phyloP scores from a whole-genome alignment of 2,113 vertebrate species.

The Nerophis lumbriciformis region DNA sequence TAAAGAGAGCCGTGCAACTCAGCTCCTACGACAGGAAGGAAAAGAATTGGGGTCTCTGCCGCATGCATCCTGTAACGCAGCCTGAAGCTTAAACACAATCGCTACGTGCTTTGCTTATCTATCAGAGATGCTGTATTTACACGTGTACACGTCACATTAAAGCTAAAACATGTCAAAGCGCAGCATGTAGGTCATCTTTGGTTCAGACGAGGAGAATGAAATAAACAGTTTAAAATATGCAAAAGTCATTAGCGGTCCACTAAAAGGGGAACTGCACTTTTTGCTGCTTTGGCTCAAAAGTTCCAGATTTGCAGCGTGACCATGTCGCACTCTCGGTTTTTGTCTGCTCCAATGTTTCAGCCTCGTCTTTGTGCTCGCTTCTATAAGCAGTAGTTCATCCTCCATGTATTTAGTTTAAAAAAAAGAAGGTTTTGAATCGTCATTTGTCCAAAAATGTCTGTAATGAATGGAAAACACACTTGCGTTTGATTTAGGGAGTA shows the following conservation, averaged over 20 bases:
- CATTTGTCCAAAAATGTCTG: no score
- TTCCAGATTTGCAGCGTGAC: no score
- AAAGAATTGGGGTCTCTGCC: slow-evolving; percentile 38
- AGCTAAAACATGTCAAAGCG: background rate
- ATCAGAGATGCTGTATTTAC: background rate
- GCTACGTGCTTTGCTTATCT: background rate
- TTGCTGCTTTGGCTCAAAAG: no score
- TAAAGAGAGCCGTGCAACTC: slow-evolving; percentile 26
- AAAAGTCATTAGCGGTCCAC: background rate
- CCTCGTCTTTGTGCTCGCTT: no score
- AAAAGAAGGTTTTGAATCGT: no score
- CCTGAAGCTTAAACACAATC: slow-evolving; percentile 17
- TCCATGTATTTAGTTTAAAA: no score
- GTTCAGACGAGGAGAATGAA: background rate
- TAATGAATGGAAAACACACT: no score
- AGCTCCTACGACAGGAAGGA: slow-evolving; percentile 50
- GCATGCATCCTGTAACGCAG: slow-evolving; percentile 29
- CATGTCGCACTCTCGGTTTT: no score
- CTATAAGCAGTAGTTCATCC: no score
- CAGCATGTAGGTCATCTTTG: background rate
- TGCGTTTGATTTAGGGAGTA: no score
- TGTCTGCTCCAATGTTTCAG: no score
- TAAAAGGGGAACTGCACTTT: no score
- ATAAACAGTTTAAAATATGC: background rate
- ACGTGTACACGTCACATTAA: background rate